A percentile compares a stretch with the other conserved stretches of the same genome.
These are phyloP conservation scores for Conchocele bisecta DNA, from an alignment of 2,888 invertebrate species.

Conservation along the genomic window DNA sequence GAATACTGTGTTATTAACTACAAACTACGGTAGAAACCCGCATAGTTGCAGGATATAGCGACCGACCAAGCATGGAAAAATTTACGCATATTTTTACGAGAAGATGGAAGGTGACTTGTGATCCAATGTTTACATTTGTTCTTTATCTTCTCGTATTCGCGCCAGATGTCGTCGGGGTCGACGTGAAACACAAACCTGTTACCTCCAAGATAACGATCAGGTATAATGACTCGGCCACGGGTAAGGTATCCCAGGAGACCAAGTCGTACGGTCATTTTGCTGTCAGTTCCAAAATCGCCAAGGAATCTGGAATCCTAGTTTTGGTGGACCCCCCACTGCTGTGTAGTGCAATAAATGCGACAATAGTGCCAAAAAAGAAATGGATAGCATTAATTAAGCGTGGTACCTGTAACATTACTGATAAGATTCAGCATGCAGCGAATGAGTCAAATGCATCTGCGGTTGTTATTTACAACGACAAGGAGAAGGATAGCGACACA, in stretches of 20 bases:
- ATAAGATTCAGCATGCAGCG: constrained; percentile 91
- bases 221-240: constrained; percentile 4
- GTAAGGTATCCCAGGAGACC: not conserved
- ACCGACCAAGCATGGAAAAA: too few species aligned
- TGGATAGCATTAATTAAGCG: constrained; percentile 93
- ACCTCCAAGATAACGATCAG: not conserved
- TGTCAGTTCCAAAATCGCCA: not conserved
- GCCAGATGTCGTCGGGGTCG: too few species aligned
- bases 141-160: too few species aligned
- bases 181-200: too few species aligned
- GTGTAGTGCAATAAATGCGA: constrained; percentile 34
- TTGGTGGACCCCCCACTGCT: constrained; percentile 16
- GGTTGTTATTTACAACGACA: constrained; percentile 89
- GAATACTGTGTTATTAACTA: too few species aligned
- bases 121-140: too few species aligned
- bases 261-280: not conserved
- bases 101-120: too few species aligned
- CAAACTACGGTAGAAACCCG: too few species aligned
- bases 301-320: constrained; percentile 39
- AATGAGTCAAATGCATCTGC: constrained; percentile 88
- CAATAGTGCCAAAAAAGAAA: constrained; percentile 83
- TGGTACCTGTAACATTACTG: constrained; percentile 91
- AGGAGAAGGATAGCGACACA: too few species aligned
- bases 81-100: too few species aligned
- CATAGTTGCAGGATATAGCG: too few species aligned